A percentile compares a stretch with the other conserved stretches of the same genome.
phyloP scores from a whole-genome alignment of 2,888 invertebrate genomes.

The Tribolium freemani region DNA sequence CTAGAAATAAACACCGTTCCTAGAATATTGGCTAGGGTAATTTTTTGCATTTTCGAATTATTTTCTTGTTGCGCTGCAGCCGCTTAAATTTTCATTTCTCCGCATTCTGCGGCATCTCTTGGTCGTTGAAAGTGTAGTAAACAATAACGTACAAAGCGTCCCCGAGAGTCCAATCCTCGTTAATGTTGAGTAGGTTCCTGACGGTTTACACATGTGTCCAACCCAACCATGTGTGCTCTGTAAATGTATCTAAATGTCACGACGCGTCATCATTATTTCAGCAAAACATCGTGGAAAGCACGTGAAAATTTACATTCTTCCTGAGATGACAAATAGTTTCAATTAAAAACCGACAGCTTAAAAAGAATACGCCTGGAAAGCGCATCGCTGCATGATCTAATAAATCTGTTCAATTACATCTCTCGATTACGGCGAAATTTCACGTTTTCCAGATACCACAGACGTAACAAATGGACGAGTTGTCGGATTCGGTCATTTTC shows the following conservation, averaged over 20 bases:
- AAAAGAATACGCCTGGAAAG: not conserved
- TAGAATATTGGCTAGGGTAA: too few species aligned
- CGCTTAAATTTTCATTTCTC: not conserved
- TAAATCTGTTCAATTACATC: conserved; percentile 49
- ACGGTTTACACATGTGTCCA: conserved; percentile 30
- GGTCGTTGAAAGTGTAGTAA: conserved; percentile 1
- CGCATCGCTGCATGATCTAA: conserved; percentile 47
- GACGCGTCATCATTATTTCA: conserved; percentile 19
- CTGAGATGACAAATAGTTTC: not conserved
- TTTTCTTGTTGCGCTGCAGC: not conserved
- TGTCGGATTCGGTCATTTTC: not conserved
- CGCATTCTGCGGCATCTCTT: too few species aligned
- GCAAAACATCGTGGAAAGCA: not conserved
- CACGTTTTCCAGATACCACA: conserved; percentile 2
- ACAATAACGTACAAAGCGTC: not conserved
- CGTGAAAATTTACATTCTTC: conserved; percentile 21
- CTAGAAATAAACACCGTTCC: not conserved
- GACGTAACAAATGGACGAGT: not conserved
- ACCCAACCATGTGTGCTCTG: conserved; percentile 13
- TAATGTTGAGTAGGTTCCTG: conserved; percentile 15
- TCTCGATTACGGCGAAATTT: conserved; percentile 33
- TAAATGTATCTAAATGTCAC: conserved; percentile 29
- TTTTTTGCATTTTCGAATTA: too few species aligned
- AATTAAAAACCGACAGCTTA: not conserved
- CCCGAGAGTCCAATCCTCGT: conserved; percentile 28